These are phyloP conservation scores for Alcedo quadribrachys DNA, from an alignment of 2,797 vertebrate species.

Conservation along the genomic window DNA sequence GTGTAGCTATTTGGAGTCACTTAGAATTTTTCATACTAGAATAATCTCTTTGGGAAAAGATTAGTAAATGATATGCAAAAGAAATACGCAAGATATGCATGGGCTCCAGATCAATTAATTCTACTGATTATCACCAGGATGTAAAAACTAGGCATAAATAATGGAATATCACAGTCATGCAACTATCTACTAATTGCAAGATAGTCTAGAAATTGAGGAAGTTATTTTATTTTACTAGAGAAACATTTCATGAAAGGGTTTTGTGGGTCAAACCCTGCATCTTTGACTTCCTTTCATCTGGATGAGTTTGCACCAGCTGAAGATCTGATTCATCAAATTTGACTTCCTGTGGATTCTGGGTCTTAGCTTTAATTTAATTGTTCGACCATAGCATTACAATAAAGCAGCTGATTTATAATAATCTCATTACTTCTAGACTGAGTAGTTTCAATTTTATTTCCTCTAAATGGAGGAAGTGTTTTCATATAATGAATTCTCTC, in stretches of 20 bases:
- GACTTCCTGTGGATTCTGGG: neutral
- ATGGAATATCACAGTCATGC: neutral
- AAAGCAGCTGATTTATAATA: constrained; percentile 20
- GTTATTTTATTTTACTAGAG: neutral
- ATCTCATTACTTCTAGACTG: neutral
- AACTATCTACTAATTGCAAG: neutral
- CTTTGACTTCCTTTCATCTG: neutral
- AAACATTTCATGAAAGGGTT: neutral
- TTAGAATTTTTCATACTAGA: neutral
- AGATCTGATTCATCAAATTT: neutral
- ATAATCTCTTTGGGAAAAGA: neutral
- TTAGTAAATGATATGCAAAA: neutral
- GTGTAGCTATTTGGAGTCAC: neutral
- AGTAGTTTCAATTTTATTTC: constrained; percentile 25
- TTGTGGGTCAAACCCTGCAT: neutral
- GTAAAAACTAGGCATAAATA: neutral
- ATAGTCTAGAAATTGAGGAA: neutral
- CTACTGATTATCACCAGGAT: neutral
- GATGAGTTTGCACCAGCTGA: neutral
- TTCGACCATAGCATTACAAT: neutral
- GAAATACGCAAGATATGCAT: neutral
- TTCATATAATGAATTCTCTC: neutral
- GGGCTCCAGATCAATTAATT: neutral
- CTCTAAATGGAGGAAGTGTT: neutral
- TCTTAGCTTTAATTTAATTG: constrained; percentile 16